Conservation (phyloP, 35 echinoderm and acorn worm genomes). For the Lytechinus pictus region DNA sequence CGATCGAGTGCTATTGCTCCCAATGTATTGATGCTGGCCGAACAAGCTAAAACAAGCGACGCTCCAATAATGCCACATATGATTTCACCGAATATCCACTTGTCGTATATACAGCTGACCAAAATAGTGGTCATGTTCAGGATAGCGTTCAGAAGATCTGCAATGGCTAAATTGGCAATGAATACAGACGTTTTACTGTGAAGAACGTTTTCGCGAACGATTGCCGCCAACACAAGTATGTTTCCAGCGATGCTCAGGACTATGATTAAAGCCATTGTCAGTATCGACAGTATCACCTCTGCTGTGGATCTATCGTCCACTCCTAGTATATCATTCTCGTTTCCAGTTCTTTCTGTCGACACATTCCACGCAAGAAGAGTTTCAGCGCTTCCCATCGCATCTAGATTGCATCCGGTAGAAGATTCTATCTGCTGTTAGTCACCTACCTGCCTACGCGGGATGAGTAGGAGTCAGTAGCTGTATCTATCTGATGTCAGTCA, state of each 20-base stretch:
- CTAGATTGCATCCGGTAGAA: neutral
- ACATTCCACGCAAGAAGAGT: neutral
- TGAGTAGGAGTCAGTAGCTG: no score
- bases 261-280: slow-evolving; percentile 61
- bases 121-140: slow-evolving; percentile 66
- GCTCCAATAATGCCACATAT: slow-evolving; percentile 61
- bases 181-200: slow-evolving; percentile 74
- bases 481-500: no score
- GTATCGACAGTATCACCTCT: slow-evolving; percentile 26
- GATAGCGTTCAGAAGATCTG: slow-evolving; percentile 65
- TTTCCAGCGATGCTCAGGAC: slow-evolving; percentile 67
- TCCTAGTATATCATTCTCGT: neutral
- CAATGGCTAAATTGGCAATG: slow-evolving; percentile 75
- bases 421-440: neutral
- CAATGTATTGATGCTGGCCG: slow-evolving; percentile 67
- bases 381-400: neutral
- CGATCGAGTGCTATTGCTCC: slow-evolving; percentile 77
- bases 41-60: slow-evolving; percentile 47
- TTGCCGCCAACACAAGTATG: slow-evolving; percentile 65
- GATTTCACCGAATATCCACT: slow-evolving; percentile 56
- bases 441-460: neutral
- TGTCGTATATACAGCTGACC: slow-evolving; percentile 50
- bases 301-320: neutral
- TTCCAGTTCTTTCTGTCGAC: neutral
- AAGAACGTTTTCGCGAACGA: slow-evolving; percentile 50